These are phyloP conservation scores for Holotrichia oblita DNA, from an alignment of 1,140 invertebrate species.

Conservation along the genomic window DNA sequence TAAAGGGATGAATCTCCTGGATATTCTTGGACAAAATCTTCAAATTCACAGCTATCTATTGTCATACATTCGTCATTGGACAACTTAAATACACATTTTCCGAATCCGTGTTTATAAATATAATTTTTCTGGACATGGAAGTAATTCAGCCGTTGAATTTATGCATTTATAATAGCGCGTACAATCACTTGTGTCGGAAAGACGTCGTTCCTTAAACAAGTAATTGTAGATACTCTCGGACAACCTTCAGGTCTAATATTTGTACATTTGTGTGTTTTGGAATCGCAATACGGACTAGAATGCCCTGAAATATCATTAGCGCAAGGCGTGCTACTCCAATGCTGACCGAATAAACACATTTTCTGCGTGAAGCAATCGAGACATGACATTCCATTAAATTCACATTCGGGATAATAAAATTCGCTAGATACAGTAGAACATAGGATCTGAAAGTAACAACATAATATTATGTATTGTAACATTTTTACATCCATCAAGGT, in stretches of 20 bases:
- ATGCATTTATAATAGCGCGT: conserved; percentile 14
- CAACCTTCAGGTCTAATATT: conserved; percentile 15
- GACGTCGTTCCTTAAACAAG: conserved; percentile 28
- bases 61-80: conserved; percentile 6
- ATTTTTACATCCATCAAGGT: no score
- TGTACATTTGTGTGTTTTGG: conserved; percentile 25
- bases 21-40: conserved; percentile 9
- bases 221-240: not conserved
- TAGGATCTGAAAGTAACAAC: not conserved
- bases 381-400: conserved; percentile 31
- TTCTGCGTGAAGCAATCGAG: not conserved
- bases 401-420: conserved; percentile 36
- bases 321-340: not conserved
- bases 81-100: conserved; percentile 38
- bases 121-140: conserved; percentile 15
- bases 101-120: conserved; percentile 26
- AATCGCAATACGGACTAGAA: conserved; percentile 25
- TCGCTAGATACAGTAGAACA: not conserved
- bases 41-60: not conserved
- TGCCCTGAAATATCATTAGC: not conserved
- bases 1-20: conserved; percentile 36
- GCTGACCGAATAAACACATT: conserved; percentile 19
- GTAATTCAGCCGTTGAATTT: conserved; percentile 4
- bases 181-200: conserved; percentile 33
- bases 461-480: no score